Percentiles rank a stretch among this genome's conserved stretches.
Conservation (phyloP, 2,797 vertebrate species). For the Acanthiza pusilla region DNA sequence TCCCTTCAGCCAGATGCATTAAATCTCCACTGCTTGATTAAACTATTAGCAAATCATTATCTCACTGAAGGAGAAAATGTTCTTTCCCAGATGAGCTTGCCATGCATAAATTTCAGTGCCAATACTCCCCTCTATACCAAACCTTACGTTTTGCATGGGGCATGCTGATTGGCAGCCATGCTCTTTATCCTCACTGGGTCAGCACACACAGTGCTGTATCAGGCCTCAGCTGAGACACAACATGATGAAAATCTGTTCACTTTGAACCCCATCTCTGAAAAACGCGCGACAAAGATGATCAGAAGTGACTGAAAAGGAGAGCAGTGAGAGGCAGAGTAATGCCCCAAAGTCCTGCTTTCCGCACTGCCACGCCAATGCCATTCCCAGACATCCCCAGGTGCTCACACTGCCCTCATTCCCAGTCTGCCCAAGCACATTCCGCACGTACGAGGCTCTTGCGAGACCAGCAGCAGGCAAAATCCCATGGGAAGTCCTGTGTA, state of each 20-base stretch:
- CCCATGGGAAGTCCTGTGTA: conserved; percentile 50
- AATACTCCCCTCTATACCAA: not conserved
- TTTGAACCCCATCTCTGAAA: not conserved
- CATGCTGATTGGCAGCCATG: not conserved
- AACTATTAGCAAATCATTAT: conserved; percentile 50
- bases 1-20: conserved; percentile 22
- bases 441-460: conserved; percentile 4
- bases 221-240: not conserved
- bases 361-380: not conserved
- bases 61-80: not conserved
- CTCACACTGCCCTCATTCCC: not conserved
- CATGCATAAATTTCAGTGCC: not conserved
- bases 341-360: not conserved
- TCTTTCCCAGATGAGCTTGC: conserved; percentile 5
- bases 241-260: not conserved
- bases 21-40: conserved; percentile 35
- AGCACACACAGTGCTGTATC: not conserved
- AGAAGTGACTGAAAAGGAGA: not conserved
- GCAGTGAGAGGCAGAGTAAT: rapidly evolving
- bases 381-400: not conserved
- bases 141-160: not conserved
- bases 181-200: not conserved
- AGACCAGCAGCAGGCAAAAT: conserved; percentile 34
- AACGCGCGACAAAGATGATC: rapidly evolving
- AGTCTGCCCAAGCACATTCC: conserved; percentile 27